These are phyloP conservation scores for Gadus macrocephalus DNA, from an alignment of 2,113 vertebrate species.

Conservation along the genomic window DNA sequence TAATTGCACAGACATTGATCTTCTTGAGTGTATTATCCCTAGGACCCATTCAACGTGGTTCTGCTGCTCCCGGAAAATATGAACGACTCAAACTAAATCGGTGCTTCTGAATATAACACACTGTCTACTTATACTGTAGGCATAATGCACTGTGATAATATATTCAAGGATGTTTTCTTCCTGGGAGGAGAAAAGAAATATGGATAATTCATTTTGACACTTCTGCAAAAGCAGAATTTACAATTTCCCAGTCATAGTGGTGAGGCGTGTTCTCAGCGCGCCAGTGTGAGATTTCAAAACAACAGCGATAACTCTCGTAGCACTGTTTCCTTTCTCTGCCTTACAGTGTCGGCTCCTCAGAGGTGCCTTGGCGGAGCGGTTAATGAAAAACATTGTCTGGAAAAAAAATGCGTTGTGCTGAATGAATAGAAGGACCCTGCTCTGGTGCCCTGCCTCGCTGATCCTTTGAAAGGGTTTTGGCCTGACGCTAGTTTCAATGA, in stretches of 20 bases:
- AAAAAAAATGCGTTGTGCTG: too few relatives aligned
- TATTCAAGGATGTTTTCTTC: slow-evolving; percentile 63
- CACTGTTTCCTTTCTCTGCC: slow-evolving; percentile 13
- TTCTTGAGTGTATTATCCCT: too few relatives aligned
- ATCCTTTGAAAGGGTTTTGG: too few relatives aligned
- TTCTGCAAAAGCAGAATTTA: slow-evolving; percentile 55
- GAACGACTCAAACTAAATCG: slow-evolving; percentile 31
- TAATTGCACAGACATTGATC: too few relatives aligned
- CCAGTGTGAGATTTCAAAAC: slow-evolving; percentile 53
- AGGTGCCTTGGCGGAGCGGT: slow-evolving; percentile 6
- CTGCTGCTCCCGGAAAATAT: slow-evolving; percentile 28
- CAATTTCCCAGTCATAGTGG: slow-evolving; percentile 40
- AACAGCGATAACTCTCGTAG: slow-evolving; percentile 43
- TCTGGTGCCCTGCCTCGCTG: too few relatives aligned
- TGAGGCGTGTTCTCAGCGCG: slow-evolving; percentile 55
- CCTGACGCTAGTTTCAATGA: too few relatives aligned
- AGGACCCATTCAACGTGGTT: too few relatives aligned
- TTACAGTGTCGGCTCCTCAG: slow-evolving; percentile 2
- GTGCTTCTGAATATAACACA: slow-evolving; percentile 58
- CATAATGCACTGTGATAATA: slow-evolving; percentile 62
- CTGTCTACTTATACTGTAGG: slow-evolving; percentile 40
- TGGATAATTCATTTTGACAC: slow-evolving; percentile 66
- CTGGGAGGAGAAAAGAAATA: slow-evolving; percentile 30
- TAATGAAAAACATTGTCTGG: too few relatives aligned
- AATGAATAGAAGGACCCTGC: too few relatives aligned